Evolutionary conservation across 2,113 vertebrate species (phyloP).

Genomic region (Zootoca vivipara): DNA sequence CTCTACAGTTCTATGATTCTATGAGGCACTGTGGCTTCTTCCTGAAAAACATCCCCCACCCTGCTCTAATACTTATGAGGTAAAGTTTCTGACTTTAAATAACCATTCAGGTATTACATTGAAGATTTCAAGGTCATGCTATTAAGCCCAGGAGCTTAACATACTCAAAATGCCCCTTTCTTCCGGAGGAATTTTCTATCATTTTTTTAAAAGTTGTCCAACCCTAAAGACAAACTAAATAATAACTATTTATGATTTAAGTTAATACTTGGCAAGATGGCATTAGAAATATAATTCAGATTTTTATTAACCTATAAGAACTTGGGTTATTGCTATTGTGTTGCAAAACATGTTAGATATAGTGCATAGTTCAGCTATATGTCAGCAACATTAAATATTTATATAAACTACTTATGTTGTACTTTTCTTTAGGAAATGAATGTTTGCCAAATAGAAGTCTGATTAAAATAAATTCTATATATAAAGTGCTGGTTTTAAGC

Average conservation of each 20-base stretch:
- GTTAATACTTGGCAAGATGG: neutral
- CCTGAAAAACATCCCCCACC: no score
- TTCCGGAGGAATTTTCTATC: neutral
- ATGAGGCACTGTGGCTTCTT: no score
- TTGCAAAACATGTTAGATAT: neutral
- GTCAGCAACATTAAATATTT: neutral
- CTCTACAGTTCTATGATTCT: no score
- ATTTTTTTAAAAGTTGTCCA: neutral
- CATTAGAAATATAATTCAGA: neutral
- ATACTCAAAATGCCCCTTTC: neutral
- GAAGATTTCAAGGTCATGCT: neutral
- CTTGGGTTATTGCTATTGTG: neutral
- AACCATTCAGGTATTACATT: neutral
- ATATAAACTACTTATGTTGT: neutral
- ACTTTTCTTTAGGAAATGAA: neutral
- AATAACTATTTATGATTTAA: neutral
- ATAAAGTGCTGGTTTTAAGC: no score
- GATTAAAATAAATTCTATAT: neutral
- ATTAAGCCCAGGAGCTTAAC: neutral
- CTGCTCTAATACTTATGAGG: no score
- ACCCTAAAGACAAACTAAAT: neutral
- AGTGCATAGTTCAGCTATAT: neutral
- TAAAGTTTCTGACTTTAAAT: neutral
- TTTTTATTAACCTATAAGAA: neutral
- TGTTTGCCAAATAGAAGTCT: neutral